Base-by-base conservation (phyloP, 2,797 vertebrate species). In the Coregonus sp. region DNA sequence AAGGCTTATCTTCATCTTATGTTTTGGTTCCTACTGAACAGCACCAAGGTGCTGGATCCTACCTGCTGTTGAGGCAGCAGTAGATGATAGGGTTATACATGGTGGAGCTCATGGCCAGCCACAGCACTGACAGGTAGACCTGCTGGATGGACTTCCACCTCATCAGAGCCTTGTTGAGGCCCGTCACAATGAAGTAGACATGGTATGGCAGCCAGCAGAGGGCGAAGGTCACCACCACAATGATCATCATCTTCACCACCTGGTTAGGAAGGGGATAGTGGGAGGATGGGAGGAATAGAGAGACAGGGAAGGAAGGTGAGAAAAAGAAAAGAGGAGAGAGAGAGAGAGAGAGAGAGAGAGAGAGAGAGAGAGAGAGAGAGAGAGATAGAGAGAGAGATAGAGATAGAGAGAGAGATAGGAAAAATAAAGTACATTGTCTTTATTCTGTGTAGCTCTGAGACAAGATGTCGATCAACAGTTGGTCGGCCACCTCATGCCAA, bases 161-260 rank as follows among this genome's bases (percentile, higher is more conserved):
- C 66, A 92, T 95, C 80, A 96, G 72, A 25, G 92, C 89, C 75
- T 94, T 94, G 40, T 96, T 95, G 73, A 96, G 89, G 0, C 93
- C 95, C 66, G 94, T 95, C 81, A 95, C 87, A 15, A 97, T 93
- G 88, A 97, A 97, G 81, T 96, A 97, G 82, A 95, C 82, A 40
- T 97, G 96, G 69, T 96, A 97, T 12, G 96, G 96, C 80, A 97
- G 89, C 96, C 96, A 97, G 88, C 96, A 97, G 84, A 96, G 76
- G 0, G 96, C 96, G 88, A 97, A 97, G 16, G 94, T 96, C 86
- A 95, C 86, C 79, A 97, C 95, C 0, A 97, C 96, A 18, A 97
- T 91, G 67, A 97, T 95, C 96, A 97, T 96, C 96, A 96, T 97
- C 92, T 97, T 97, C 80, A 97, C 96, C 82, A 97, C 95, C 96